Base-by-base conservation (phyloP, 1,140 invertebrate species). In the Caenorhabditis tropicalis region DNA sequence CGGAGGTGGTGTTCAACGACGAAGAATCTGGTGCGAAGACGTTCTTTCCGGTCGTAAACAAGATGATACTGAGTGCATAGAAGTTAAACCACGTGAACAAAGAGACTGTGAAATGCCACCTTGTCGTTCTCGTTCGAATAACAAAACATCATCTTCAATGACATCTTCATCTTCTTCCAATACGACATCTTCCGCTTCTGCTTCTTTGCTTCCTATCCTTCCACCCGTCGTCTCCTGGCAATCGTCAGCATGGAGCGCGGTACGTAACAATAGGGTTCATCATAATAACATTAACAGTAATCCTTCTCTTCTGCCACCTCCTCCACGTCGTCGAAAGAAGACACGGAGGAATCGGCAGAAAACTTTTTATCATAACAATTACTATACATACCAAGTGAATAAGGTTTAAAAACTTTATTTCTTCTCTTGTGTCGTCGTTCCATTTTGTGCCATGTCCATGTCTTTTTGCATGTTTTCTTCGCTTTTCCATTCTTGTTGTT, bases 21-120 rank as follows among this genome's bases (percentile, higher is more conserved):
- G 89, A 9, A 81, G 65, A 19, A 85, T 90, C 27, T 91, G 90
- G 90, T 90, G 89, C 80, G 86, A 90, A 86, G 86, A 88, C 27
- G 87, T 83, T 10, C 60, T 83, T 15, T 70, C 79, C 29, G 24
- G 27, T 27, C 24, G 85, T n/a, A 84, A 85, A 33, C 51, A 74
- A 36, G 81, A 84, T 16, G 89, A 89, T 70, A 46, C 60, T 7
- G 88, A 90, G 53, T 90, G 89, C 53, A 82, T 43, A 24, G 58
- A 80, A 27, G 81, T 86, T 33, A 82, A 65, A 46, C 89, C 89
- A 46, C 79, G 70, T 7, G 79, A 86, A 19, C 79, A 65, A 15
- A 56, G 89, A 51, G 84, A 65, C 9, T 84, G 83, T 31, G 83
- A 84, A 60, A 36, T 90, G 89, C 53, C 82, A 9, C 46, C 58